phyloP scores from a whole-genome alignment of 1,140 invertebrate genomes.

The Listronotus bonariensis region DNA sequence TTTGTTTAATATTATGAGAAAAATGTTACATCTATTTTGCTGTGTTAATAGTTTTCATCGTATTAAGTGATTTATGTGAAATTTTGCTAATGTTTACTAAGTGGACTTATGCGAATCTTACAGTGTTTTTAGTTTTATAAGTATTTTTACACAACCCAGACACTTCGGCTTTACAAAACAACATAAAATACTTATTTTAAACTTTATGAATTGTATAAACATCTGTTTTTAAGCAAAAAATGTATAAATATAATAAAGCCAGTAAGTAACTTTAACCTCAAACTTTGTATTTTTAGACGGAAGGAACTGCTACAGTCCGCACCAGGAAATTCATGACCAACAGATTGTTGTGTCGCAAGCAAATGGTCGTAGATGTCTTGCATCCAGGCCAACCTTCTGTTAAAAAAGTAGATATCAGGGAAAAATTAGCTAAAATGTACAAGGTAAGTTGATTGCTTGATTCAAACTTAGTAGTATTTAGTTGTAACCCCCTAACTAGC shows the following conservation, averaged over 20 bases:
- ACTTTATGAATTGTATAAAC: too few relatives aligned
- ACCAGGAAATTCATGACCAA: slow-evolving; percentile 99
- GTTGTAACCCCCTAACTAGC: background rate
- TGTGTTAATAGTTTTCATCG: slow-evolving; percentile 1
- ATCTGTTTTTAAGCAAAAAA: too few relatives aligned
- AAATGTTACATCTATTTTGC: background rate
- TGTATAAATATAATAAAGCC: too few relatives aligned
- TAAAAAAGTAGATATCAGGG: slow-evolving; percentile 95
- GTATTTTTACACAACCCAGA: too few relatives aligned
- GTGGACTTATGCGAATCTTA: background rate
- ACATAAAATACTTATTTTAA: too few relatives aligned
- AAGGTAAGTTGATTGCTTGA: slow-evolving; percentile 61
- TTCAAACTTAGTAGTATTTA: too few relatives aligned
- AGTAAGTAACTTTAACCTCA: background rate
- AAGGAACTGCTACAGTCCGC: slow-evolving; percentile 84
- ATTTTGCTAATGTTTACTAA: slow-evolving; percentile 14
- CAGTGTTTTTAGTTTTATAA: background rate
- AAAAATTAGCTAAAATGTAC: slow-evolving; percentile 97
- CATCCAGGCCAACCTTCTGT: slow-evolving; percentile 95
- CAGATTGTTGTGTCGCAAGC: slow-evolving; percentile 93
- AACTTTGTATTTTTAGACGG: slow-evolving; percentile 42
- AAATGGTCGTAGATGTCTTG: slow-evolving; percentile 98
- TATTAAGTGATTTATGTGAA: background rate
- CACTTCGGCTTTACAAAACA: too few relatives aligned
- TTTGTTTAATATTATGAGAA: background rate